These are phyloP conservation scores for Paralinhomoeus sp. DNA, from an alignment of 2,888 invertebrate genomes.

Conservation along the genomic window DNA sequence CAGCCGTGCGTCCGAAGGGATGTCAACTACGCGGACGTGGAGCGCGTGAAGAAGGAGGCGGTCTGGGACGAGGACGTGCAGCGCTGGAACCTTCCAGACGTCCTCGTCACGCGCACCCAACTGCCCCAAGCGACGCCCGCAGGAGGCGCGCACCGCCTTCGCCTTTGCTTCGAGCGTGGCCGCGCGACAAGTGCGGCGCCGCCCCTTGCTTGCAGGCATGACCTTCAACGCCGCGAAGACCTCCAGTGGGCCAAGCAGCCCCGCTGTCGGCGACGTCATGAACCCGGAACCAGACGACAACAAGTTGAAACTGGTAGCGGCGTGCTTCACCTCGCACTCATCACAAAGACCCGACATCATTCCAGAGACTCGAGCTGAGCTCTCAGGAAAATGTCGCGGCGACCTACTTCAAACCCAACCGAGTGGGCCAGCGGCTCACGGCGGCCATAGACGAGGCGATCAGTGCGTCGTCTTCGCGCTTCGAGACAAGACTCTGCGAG, in stretches of 20 bases:
- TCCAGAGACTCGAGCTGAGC: conserved; percentile 35
- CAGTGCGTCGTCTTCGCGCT: no score
- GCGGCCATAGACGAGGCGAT: no score
- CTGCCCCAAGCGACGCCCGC: conserved; percentile 37
- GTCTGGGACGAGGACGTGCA: conserved; percentile 51
- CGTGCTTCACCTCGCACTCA: neutral
- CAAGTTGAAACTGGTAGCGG: neutral
- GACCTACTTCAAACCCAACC: conserved; percentile 47
- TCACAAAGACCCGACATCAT: neutral
- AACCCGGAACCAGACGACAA: neutral
- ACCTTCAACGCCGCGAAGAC: no score
- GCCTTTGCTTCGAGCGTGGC: no score
- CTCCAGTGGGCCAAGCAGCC: no score
- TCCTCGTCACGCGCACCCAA: conserved; percentile 40
- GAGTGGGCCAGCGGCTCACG: conserved; percentile 33
- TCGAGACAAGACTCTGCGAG: no score
- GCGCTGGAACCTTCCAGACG: conserved; percentile 46
- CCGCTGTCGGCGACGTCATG: no score
- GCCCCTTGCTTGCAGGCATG: no score
- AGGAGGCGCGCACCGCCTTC: neutral
- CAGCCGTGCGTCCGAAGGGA: conserved; percentile 46
- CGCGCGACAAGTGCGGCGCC: no score
- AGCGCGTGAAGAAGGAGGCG: conserved; percentile 42
- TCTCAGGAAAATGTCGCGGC: conserved; percentile 42
- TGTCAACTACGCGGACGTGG: conserved; percentile 49